Percentiles rank a stretch among this genome's conserved stretches.
phyloP scores from a whole-genome alignment of 2,113 vertebrate species.

The Campylomormyrus tamandua region DNA sequence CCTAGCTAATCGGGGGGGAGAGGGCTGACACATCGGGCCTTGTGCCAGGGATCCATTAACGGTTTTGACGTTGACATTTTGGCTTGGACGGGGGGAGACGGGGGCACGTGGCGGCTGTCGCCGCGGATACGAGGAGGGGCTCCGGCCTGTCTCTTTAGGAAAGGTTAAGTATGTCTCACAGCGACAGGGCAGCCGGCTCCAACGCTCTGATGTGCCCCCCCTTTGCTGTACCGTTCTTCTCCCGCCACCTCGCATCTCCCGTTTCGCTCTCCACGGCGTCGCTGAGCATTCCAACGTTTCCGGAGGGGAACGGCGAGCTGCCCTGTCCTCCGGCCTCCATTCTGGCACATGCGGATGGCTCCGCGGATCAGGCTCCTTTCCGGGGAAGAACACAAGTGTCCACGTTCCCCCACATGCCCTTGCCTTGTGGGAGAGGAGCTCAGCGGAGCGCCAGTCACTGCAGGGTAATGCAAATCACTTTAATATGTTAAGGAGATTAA shows the following conservation, averaged over 20 bases:
- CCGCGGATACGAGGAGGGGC: slow-evolving; percentile 42
- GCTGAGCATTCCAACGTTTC: slow-evolving; percentile 25
- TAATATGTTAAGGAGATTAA: slow-evolving; percentile 81
- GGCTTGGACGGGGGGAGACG: slow-evolving; percentile 39
- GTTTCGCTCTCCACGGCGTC: not conserved
- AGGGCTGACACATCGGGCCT: slow-evolving; percentile 40
- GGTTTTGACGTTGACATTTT: slow-evolving; percentile 58
- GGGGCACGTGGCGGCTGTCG: slow-evolving; percentile 52
- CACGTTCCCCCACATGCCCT: slow-evolving; percentile 58
- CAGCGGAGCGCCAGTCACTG: slow-evolving; percentile 62
- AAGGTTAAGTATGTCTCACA: slow-evolving; percentile 58
- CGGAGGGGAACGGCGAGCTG: not conserved
- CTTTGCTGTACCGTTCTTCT: not conserved
- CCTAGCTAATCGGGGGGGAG: slow-evolving; percentile 40
- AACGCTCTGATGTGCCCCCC: slow-evolving; percentile 21
- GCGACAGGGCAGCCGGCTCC: slow-evolving; percentile 43
- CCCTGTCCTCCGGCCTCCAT: not conserved
- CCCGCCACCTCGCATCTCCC: not conserved
- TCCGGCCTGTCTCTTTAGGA: slow-evolving; percentile 42
- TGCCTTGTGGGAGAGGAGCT: slow-evolving; percentile 62
- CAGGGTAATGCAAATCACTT: slow-evolving; percentile 71
- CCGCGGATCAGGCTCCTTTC: slow-evolving; percentile 1
- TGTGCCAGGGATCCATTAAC: slow-evolving; percentile 32
- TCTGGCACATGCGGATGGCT: not conserved
- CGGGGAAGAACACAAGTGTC: slow-evolving; percentile 52